Evolutionary conservation across 2,113 vertebrate genomes (phyloP), one percentile per base, ranked within the genome.

Genomic region (Ramphastos sulfuratus): DNA sequence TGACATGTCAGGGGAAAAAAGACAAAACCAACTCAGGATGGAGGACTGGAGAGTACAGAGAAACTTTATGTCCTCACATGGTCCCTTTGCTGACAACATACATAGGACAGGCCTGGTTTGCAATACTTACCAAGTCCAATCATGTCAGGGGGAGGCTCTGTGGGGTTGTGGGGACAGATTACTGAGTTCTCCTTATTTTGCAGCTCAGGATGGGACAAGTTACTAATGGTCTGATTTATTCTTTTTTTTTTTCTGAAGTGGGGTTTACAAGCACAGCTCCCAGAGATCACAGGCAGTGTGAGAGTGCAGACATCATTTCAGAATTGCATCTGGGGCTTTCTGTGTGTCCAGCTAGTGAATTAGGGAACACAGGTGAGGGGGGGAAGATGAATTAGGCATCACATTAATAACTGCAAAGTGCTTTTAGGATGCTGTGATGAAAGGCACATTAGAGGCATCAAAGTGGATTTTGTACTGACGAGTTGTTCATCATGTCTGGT

Each of bases 401-500:
- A 1, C 8, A 1, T 20, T n/a, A 97, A 95, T 95, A 96, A 97
- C 71, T 97, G 96, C 97, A 93, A 98, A 76, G 55, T 8, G 50
- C 63, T 92, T 64, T 42, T 9, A 31, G 81, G 74, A 13, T 72
- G 74, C 96, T 97, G 95, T 96, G 97, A 91, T 97, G 97, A 98
- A 97, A 98, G 98, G 97, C 97, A 63, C 0, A 0, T 33, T 12
- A 30, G 27, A 66, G 56, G 37, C 84, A 81, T 72, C 88, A 69
- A 18, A 92, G 66, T 3, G 46, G 0, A 4, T 64, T 54, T 54
- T 73, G 66, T 87, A 15, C 56, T 52, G 11, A 42, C 0, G 1
- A 39, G 39, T 59, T 59, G 66, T 15, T 69, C 33, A 2, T 8
- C 7, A 2, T 39, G 4, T 75, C 87, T 72, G 67, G 65, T 79